phyloP scores from a whole-genome alignment of 2,888 invertebrate genomes.

The Gymnocheta viridis region DNA sequence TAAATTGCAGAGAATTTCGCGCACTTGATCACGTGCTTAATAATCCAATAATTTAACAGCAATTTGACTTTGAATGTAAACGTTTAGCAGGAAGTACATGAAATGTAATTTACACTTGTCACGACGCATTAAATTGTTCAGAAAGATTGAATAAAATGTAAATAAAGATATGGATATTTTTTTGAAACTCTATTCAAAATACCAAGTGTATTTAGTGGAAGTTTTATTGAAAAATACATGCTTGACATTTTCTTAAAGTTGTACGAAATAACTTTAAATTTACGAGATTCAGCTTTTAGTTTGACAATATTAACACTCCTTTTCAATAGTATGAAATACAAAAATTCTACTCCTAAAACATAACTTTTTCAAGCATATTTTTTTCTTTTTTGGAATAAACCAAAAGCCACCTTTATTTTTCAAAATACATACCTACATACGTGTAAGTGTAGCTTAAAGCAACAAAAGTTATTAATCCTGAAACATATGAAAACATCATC shows the following conservation, averaged over 20 bases:
- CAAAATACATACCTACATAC: too few relatives aligned
- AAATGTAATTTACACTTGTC: slow-evolving; percentile 57
- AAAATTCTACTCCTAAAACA: not conserved
- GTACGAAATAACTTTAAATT: not conserved
- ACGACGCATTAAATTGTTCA: slow-evolving; percentile 22
- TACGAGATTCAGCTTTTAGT: not conserved
- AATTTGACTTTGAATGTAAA: slow-evolving; percentile 40
- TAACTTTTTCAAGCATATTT: not conserved
- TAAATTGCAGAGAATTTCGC: slow-evolving; percentile 58
- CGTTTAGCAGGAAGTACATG: not conserved
- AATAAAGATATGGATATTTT: not conserved
- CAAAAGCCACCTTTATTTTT: slow-evolving; percentile 59
- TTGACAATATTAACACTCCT: not conserved
- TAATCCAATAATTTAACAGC: slow-evolving; percentile 70
- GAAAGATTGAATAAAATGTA: not conserved
- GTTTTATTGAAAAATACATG: too few relatives aligned
- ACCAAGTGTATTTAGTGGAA: too few relatives aligned
- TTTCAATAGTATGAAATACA: not conserved
- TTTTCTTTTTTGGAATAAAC: not conserved
- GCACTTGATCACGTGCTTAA: slow-evolving; percentile 70
- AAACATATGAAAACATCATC: slow-evolving; percentile 56
- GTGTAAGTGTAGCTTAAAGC: slow-evolving; percentile 35
- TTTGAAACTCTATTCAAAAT: not conserved
- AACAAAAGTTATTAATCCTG: slow-evolving; percentile 62
- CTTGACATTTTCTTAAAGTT: not conserved